These are phyloP conservation scores for Drosophila paranaensis DNA, from an alignment of 2,888 invertebrate species.

Conservation along the genomic window DNA sequence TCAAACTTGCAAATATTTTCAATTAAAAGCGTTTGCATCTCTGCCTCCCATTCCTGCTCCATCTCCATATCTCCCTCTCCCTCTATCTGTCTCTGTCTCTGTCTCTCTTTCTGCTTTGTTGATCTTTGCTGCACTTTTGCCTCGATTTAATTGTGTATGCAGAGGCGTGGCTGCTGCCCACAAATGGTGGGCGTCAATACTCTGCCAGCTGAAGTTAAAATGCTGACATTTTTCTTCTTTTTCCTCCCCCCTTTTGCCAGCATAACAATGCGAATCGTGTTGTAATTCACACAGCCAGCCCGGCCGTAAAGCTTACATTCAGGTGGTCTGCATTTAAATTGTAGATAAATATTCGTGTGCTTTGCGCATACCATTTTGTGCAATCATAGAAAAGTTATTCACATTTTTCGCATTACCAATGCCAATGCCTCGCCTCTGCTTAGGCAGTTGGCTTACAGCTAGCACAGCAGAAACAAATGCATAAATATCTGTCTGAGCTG, in stretches of 20 bases:
- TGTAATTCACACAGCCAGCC: constrained; percentile 38
- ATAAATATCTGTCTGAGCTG: neutral
- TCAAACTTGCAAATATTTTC: constrained; percentile 75
- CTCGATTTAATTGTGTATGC: constrained; percentile 64
- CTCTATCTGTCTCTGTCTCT: neutral
- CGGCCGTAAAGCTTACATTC: constrained; percentile 21
- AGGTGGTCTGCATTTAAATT: constrained; percentile 55
- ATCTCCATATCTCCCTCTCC: constrained; percentile 2
- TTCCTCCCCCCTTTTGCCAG: constrained; percentile 20
- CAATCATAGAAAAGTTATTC: constrained; percentile 8
- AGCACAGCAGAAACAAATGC: neutral
- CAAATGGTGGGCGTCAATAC: constrained; percentile 37
- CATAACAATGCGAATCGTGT: constrained; percentile 37
- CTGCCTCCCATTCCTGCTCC: neutral
- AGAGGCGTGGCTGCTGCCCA: constrained; percentile 24
- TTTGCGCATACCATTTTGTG: constrained; percentile 14
- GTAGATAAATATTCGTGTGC: constrained; percentile 45
- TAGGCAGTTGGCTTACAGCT: neutral
- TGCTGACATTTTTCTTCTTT: constrained; percentile 35
- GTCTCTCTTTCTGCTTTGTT: constrained; percentile 9
- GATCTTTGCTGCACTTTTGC: constrained; percentile 50
- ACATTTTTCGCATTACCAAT: constrained; percentile 3
- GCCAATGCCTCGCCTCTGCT: neutral
- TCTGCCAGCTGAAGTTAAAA: constrained; percentile 41
- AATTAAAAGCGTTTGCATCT: constrained; percentile 64